Conservation (phyloP, 2,888 invertebrate genomes). For the Napeogenes sylphis region DNA sequence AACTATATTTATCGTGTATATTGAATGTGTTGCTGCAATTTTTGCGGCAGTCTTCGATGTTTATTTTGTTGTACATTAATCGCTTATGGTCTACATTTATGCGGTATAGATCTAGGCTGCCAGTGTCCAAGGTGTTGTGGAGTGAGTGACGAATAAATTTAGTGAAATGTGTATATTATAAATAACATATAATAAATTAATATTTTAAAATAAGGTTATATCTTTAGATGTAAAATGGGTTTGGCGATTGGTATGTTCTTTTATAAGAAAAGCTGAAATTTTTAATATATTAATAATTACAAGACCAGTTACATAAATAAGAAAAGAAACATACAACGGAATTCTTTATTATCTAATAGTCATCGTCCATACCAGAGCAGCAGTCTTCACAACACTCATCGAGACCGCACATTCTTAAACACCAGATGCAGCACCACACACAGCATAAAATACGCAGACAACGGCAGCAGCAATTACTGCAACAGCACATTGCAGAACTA, state of each 20-base stretch:
- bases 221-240: too few relatives aligned
- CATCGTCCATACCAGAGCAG: slow-evolving; percentile 18
- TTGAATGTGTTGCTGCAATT: slow-evolving; percentile 49
- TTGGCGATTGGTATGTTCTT: too few relatives aligned
- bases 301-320: too few relatives aligned
- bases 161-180: not conserved
- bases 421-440: slow-evolving; percentile 30
- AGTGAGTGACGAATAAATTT: slow-evolving; percentile 7
- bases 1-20: not conserved
- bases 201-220: too few relatives aligned
- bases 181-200: slow-evolving; percentile 3
- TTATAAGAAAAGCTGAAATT: too few relatives aligned
- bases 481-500: slow-evolving; percentile 40
- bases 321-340: not conserved
- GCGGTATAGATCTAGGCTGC: slow-evolving; percentile 41
- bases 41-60: slow-evolving; percentile 45
- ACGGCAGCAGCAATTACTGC: slow-evolving; percentile 37
- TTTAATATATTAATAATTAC: too few relatives aligned
- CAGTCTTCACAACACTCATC: slow-evolving; percentile 35
- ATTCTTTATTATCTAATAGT: not conserved
- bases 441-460: slow-evolving; percentile 35
- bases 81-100: slow-evolving; percentile 39
- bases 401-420: slow-evolving; percentile 42
- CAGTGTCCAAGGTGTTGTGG: slow-evolving; percentile 29
- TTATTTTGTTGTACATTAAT: slow-evolving; percentile 39